These are phyloP conservation scores for Noctua pronuba DNA, from an alignment of 2,888 invertebrate species.

Conservation along the genomic window DNA sequence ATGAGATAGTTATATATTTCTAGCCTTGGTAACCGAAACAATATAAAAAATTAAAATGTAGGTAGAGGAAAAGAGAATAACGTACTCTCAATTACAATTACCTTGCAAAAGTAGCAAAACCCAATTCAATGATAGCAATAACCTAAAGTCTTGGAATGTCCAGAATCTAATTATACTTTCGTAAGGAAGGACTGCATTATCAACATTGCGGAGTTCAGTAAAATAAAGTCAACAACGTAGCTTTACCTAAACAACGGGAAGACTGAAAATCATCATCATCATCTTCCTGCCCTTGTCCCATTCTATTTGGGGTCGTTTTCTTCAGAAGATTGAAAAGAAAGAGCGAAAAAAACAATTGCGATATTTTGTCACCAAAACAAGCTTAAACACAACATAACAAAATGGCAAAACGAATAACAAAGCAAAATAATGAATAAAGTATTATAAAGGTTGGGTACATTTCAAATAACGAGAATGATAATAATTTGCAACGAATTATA, in stretches of 20 bases:
- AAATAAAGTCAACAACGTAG: background rate
- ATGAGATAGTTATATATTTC: slow-evolving; percentile 23
- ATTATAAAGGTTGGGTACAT: background rate
- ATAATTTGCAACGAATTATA: slow-evolving; percentile 1
- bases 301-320: too few relatives aligned
- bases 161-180: background rate
- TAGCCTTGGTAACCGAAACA: slow-evolving; percentile 2
- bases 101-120: background rate
- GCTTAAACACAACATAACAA: background rate
- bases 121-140: background rate
- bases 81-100: background rate
- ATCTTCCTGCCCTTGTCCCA: too few relatives aligned
- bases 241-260: background rate
- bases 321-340: background rate
- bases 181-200: background rate
- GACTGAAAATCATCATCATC: background rate
- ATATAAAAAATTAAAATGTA: background rate
- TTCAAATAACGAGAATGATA: background rate
- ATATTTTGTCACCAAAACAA: background rate
- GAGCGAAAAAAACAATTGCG: too few relatives aligned
- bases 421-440: background rate
- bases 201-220: background rate
- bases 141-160: background rate
- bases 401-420: background rate
- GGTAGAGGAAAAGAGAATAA: background rate